Conservation (phyloP, 2,113 vertebrate genomes). For the Alligator sinensis region DNA sequence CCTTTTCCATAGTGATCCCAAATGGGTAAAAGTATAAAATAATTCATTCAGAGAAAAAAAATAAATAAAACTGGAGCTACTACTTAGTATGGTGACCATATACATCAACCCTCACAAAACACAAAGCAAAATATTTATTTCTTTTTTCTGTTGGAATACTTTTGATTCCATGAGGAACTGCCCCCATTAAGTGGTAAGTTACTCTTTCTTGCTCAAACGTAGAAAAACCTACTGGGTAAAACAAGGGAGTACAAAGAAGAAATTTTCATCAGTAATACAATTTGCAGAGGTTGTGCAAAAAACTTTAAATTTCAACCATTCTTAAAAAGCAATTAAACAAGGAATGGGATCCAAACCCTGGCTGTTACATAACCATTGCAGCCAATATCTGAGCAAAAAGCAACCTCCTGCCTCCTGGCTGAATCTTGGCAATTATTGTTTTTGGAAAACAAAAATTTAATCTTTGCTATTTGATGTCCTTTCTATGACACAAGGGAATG, state of each 20-base stretch:
- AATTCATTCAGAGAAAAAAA: conserved; percentile 53
- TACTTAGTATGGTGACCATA: conserved; percentile 57
- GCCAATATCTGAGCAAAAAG: neutral
- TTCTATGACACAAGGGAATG: neutral
- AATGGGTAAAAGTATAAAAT: conserved; percentile 51
- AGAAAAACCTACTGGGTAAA: conserved; percentile 44
- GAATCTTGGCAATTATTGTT: neutral
- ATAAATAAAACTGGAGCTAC: conserved; percentile 20
- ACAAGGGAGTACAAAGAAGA: conserved; percentile 32
- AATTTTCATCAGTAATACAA: conserved; percentile 21
- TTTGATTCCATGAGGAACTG: conserved; percentile 60
- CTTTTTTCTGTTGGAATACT: conserved; percentile 63
- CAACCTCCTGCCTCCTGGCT: neutral
- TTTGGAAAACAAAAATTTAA: neutral
- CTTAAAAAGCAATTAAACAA: neutral
- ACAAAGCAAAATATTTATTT: conserved; percentile 71
- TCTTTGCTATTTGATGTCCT: neutral
- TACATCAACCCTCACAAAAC: conserved; percentile 60
- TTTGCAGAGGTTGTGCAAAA: conserved; percentile 3
- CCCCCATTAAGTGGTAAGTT: conserved; percentile 63
- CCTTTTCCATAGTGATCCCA: conserved; percentile 50
- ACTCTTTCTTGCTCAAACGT: conserved; percentile 62
- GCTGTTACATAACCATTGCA: neutral
- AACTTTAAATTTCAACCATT: neutral
- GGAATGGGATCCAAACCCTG: neutral